Conservation (phyloP, 2,888 invertebrate species). For the Salticus scenicus region DNA sequence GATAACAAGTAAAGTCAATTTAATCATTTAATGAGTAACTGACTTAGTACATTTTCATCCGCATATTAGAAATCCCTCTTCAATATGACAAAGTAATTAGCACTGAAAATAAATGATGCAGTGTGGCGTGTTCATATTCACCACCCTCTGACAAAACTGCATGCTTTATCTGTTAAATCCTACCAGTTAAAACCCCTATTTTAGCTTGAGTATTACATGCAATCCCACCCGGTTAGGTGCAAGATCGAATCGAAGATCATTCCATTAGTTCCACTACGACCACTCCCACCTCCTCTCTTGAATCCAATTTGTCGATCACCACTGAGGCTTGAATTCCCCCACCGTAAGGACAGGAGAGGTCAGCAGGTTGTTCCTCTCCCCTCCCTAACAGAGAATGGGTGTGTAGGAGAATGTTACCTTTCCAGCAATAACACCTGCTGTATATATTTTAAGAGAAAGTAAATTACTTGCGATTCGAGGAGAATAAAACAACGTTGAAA, state of each 20-base stretch:
- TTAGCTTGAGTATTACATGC: background rate
- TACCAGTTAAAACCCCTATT: background rate
- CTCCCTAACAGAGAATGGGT: background rate
- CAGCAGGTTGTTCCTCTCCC: background rate
- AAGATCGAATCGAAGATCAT: slow-evolving; percentile 58
- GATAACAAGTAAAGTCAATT: no score
- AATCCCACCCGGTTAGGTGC: background rate
- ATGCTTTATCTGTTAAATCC: background rate
- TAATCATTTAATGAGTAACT: no score
- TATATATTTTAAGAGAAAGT: background rate
- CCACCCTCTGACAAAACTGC: background rate
- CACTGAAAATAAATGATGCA: background rate
- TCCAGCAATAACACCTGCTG: background rate
- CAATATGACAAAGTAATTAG: slow-evolving; percentile 6
- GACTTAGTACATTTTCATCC: no score
- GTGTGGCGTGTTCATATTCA: background rate
- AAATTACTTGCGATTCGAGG: background rate
- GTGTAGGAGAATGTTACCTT: background rate
- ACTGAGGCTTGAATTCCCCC: slow-evolving; percentile 30
- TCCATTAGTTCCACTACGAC: slow-evolving; percentile 46
- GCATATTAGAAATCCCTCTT: no score
- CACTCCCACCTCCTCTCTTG: background rate
- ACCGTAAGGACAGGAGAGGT: background rate
- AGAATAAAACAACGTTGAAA: background rate
- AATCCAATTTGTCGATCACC: slow-evolving; percentile 57